phyloP scores from a whole-genome alignment of 1,140 invertebrate genomes.

The Diplogasteroides magnus region DNA sequence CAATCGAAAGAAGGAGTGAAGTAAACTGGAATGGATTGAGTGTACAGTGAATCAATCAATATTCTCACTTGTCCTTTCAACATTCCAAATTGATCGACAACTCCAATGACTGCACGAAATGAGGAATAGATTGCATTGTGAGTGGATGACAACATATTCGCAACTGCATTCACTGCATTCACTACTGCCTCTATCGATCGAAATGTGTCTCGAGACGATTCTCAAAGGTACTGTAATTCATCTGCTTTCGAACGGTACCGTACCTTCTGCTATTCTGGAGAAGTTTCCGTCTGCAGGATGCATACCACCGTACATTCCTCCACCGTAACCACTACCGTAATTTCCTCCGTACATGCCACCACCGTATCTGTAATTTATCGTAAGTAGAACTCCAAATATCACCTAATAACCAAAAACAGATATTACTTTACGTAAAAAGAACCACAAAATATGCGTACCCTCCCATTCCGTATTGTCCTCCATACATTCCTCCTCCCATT shows the following conservation, averaged over 20 bases:
- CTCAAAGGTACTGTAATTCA: conserved; percentile 76
- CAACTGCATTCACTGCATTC: conserved; percentile 80
- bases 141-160: conserved; percentile 92
- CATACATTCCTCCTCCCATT: background rate
- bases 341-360: background rate
- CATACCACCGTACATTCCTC: background rate
- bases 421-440: background rate
- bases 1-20: conserved; percentile 30
- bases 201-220: conserved; percentile 82
- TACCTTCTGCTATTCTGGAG: background rate
- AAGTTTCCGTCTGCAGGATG: background rate
- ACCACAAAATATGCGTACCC: too few relatives aligned
- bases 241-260: too few relatives aligned
- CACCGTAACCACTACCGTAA: background rate
- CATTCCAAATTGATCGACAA: conserved; percentile 84
- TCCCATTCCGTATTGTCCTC: background rate
- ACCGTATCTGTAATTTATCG: too few relatives aligned
- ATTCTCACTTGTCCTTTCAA: conserved; percentile 74
- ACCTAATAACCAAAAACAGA: background rate
- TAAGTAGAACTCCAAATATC: too few relatives aligned
- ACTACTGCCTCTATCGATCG: conserved; percentile 88
- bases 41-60: conserved; percentile 72
- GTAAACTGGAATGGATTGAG: conserved; percentile 59
- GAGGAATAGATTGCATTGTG: conserved; percentile 88
- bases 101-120: conserved; percentile 84